Evolutionary conservation across 1,140 invertebrate genomes (phyloP), one percentile per base, ranked within the genome.

Genomic region (Carcinoscorpius rotundicauda): DNA sequence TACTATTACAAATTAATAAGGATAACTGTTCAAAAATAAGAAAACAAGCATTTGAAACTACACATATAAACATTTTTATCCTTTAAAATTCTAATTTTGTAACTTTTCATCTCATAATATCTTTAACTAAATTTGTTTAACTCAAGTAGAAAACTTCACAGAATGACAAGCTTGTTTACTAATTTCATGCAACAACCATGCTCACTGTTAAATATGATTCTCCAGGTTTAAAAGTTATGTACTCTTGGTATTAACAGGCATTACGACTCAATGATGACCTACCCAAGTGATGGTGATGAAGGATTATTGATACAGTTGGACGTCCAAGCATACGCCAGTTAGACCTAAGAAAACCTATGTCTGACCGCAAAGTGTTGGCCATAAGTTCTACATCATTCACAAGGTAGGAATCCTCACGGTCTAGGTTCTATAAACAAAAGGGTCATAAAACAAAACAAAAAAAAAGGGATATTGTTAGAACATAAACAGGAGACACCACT

Each of bases 361-460:
- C 90, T 71, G 86, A 86, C 72, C 84, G 88, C 76, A 93, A 88
- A 78, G 86, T 92, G 79, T 89, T 88, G 73, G 87, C 87, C 72
- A 93, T 83, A 74, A 95, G 83, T 72, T 87, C 86, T 74, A 87
- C 85, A 82, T 96, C 91, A 75, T 89, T 90, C 74, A 89, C 89
- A 75, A 88, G 88, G 84, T 95, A 94, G 83, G 91, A 91, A 77
- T 93, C 87, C 77, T 91, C 88, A 78, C 87, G 85, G 82, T 94
- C 91, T 83, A 94, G 87, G 80, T 91, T 92, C 91, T 94, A 75
- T 68, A 66, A 55, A 55, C 53, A 55, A 55, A 6, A 55, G 6
- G 53, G 53, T n/a, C 53, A n/a, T n/a, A 6, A 55, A 55, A 55
- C 53, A 55, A 55, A 69, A 69, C 64, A 62, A 66, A 61, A 63